Percentiles rank a stretch among this genome's conserved stretches.
These are phyloP conservation scores for Penaeus monodon DNA, from an alignment of 2,888 invertebrate genomes.

Conservation along the genomic window DNA sequence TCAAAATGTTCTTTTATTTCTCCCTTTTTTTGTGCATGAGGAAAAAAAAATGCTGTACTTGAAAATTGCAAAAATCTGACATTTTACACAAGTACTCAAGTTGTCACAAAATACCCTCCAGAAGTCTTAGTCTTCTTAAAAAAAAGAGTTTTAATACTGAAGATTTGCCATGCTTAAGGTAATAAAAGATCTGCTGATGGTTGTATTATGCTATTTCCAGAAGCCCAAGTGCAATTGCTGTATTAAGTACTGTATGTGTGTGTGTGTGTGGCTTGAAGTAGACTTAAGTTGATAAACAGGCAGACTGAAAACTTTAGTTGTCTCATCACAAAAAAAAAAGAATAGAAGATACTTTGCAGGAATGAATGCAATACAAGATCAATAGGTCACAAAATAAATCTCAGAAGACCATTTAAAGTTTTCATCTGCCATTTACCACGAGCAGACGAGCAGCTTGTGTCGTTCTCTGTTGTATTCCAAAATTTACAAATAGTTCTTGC, in stretches of 20 bases:
- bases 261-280: constrained; percentile 41
- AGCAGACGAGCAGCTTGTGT: constrained; percentile 12
- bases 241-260: constrained; percentile 40
- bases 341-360: not conserved
- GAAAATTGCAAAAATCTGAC: constrained; percentile 9
- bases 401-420: constrained; percentile 2
- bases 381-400: too few species aligned
- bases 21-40: too few species aligned
- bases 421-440: constrained; percentile 24
- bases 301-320: constrained; percentile 28
- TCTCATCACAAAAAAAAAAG: not conserved
- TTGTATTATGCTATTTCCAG: constrained; percentile 56
- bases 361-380: constrained; percentile 9
- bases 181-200: constrained; percentile 45
- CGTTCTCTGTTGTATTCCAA: constrained; percentile 33
- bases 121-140: constrained; percentile 18
- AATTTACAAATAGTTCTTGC: constrained; percentile 1
- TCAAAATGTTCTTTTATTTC: too few species aligned
- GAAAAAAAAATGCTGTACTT: not conserved
- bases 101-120: constrained; percentile 54
- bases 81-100: constrained; percentile 13
- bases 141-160: constrained; percentile 27
- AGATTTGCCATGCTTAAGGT: constrained; percentile 45
- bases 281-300: constrained; percentile 41
- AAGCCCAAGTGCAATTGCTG: constrained; percentile 62